phyloP scores from a whole-genome alignment of 23 tunicate species.

The Diplosoma virens region DNA sequence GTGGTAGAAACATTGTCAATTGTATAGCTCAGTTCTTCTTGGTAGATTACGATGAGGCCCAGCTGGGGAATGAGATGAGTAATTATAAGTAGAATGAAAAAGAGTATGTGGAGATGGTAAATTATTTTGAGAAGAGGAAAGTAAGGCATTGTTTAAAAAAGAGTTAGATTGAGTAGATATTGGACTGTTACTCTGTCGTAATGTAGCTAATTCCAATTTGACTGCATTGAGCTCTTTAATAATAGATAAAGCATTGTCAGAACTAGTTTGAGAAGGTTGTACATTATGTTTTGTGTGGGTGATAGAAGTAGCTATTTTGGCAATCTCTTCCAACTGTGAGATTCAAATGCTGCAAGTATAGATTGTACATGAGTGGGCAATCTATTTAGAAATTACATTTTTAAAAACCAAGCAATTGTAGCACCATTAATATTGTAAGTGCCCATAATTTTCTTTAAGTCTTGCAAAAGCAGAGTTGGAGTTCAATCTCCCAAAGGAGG shows the following conservation, averaged over 20 bases:
- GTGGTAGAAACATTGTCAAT: slow-evolving; percentile 4
- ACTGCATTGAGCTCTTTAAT: neutral
- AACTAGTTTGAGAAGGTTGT: neutral
- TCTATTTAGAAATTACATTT: neutral
- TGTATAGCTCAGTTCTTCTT: neutral
- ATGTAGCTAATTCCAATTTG: neutral
- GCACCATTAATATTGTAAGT: neutral
- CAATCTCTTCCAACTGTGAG: neutral
- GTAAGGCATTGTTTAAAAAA: too few relatives aligned
- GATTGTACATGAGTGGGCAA: neutral
- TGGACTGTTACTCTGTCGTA: neutral
- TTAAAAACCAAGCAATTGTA: neutral
- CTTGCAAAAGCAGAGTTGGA: neutral
- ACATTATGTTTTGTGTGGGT: neutral
- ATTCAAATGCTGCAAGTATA: neutral
- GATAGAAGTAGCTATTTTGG: slow-evolving; percentile 3
- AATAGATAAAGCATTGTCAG: neutral
- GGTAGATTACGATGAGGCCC: slow-evolving; percentile 1
- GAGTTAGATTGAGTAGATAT: neutral
- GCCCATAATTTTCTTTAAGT: neutral
- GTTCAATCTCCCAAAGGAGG: slow-evolving; percentile 12
- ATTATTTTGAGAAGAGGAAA: neutral
- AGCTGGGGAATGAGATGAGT: neutral
- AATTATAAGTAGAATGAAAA: too few relatives aligned
- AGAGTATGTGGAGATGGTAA: neutral